Percentiles rank a stretch among this genome's conserved stretches.
These are phyloP conservation scores for Mobula birostris DNA, from an alignment of 2,113 vertebrate species.

Conservation along the genomic window DNA sequence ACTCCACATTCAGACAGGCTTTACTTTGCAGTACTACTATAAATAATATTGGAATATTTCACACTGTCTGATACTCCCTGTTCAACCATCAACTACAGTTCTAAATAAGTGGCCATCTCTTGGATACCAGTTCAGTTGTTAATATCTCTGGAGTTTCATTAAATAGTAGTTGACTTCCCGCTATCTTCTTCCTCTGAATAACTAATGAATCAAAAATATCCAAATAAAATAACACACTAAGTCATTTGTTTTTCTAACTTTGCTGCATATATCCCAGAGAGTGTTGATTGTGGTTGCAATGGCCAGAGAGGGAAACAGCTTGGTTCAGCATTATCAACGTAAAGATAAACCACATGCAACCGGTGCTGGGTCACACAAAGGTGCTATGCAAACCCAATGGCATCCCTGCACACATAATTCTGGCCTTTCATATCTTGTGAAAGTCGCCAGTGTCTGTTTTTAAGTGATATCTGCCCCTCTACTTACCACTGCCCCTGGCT, in stretches of 20 bases:
- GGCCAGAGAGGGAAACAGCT: background rate
- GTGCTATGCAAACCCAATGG: background rate
- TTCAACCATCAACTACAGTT: background rate
- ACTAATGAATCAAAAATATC: background rate
- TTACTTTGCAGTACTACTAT: background rate
- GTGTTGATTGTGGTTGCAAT: background rate
- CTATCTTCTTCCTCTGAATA: background rate
- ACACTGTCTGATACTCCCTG: background rate
- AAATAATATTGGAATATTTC: background rate
- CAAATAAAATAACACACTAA: background rate
- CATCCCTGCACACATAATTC: background rate
- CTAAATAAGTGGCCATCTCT: background rate
- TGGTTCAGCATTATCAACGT: background rate
- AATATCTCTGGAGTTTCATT: background rate
- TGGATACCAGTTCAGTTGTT: background rate
- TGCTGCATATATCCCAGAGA: background rate
- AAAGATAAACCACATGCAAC: background rate
- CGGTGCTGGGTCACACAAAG: background rate
- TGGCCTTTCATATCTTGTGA: background rate
- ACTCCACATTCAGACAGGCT: background rate
- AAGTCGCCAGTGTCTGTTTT: background rate
- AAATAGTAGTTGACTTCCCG: background rate
- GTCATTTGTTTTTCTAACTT: background rate
- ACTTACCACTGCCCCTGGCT: slow-evolving; percentile 6
- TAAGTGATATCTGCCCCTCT: background rate